Evolutionary conservation across 2,888 invertebrate genomes (phyloP).

Genomic region (Trisateles emortualis): DNA sequence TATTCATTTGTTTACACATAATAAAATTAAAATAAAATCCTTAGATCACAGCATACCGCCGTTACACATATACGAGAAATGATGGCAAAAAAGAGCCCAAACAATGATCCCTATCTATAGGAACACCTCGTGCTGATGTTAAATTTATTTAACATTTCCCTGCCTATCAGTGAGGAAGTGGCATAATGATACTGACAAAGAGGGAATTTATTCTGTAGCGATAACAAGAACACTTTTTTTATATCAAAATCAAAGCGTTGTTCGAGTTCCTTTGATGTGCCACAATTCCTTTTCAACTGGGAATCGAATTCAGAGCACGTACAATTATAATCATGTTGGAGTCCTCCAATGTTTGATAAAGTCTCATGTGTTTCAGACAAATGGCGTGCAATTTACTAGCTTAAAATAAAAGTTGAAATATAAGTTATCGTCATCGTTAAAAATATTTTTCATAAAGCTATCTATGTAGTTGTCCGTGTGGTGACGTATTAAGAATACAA

Average conservation of each 20-base stretch:
- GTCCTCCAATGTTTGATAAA: slow-evolving; percentile 83
- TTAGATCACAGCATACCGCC: not conserved
- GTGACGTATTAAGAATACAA: too few relatives aligned
- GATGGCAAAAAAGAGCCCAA: not conserved
- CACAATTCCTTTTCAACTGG: slow-evolving; percentile 67
- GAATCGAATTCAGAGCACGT: slow-evolving; percentile 79
- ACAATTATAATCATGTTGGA: slow-evolving; percentile 84
- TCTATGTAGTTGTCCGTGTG: too few relatives aligned
- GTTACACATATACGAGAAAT: not conserved
- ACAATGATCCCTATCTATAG: slow-evolving; percentile 21
- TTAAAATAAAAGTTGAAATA: slow-evolving; percentile 58
- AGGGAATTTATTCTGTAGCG: slow-evolving; percentile 64
- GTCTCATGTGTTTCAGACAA: slow-evolving; percentile 75
- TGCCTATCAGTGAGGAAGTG: slow-evolving; percentile 53
- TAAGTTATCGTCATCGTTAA: slow-evolving; percentile 3
- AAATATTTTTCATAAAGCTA: not conserved
- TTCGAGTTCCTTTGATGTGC: slow-evolving; percentile 78
- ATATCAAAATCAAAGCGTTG: slow-evolving; percentile 78
- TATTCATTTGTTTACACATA: too few relatives aligned
- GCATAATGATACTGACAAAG: slow-evolving; percentile 60
- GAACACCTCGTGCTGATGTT: slow-evolving; percentile 37
- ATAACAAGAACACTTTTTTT: slow-evolving; percentile 80
- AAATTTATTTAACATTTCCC: slow-evolving; percentile 43
- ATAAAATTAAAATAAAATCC: too few relatives aligned
- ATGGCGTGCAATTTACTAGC: slow-evolving; percentile 69